A percentile compares a stretch with the other conserved stretches of the same genome.
These are phyloP conservation scores for Sanderia malayensis DNA, from an alignment of 30 jellyfish, hydroid and myxozoan genomes.

Conservation along the genomic window DNA sequence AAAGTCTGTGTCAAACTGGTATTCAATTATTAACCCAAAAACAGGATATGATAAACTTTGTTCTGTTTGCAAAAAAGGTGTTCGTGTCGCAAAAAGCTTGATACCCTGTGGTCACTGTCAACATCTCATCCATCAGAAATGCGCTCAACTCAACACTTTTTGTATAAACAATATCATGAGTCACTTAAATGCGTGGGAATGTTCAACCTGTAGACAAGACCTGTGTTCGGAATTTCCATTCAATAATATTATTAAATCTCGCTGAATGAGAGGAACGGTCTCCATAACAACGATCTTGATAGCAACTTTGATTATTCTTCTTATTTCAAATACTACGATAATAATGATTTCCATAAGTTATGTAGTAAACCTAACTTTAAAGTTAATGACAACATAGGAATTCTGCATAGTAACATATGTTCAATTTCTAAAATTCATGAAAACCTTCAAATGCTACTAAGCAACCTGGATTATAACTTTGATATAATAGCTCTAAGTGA, in stretches of 20 bases:
- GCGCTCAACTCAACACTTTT: conserved; percentile 2
- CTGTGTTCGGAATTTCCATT: not conserved
- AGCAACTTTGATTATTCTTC: not conserved
- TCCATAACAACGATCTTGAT: not conserved
- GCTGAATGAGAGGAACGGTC: not conserved
- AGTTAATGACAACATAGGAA: not conserved
- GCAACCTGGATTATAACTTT: not conserved
- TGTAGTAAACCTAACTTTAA: not conserved
- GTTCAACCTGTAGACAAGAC: conserved; percentile 4
- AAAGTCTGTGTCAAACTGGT: not conserved
- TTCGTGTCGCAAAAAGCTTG: not conserved
- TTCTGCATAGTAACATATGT: not conserved
- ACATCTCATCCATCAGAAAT: conserved; percentile 2
- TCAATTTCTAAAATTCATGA: not conserved
- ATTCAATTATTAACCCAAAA: not conserved
- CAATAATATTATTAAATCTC: not conserved
- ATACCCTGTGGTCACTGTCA: not conserved
- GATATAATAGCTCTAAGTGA: not conserved
- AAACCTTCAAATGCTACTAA: conserved; percentile 1
- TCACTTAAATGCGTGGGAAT: conserved; percentile 3
- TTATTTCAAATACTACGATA: not conserved
- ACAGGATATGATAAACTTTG: not conserved
- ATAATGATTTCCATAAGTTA: not conserved
- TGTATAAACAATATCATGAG: not conserved
- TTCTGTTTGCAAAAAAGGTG: not conserved